Evolutionary conservation across 2,888 invertebrate species (phyloP), one percentile per base, ranked within the genome.

Genomic region (Sarcophaga carnaria): DNA sequence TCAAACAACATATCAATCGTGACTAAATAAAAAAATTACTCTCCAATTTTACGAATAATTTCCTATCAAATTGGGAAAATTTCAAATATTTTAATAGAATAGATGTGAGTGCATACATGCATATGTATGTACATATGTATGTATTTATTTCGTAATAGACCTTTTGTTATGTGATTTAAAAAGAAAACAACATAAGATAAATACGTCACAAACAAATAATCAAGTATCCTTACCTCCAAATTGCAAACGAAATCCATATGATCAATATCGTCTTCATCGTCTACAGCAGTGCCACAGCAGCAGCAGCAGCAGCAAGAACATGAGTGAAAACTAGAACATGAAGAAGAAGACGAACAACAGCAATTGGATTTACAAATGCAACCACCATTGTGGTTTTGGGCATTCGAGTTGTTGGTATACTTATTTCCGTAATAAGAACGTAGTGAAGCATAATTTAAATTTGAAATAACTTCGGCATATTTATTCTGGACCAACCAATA

Each of bases 401-500:
- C 54, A 74, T 74, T 76, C 49, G 49, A 37, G 63, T 62, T 83
- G 74, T 77, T 88, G 86, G 88, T 88, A 84, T 88, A 89, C 85
- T 90, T 89, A 91, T 92, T 91, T 91, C 90, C 92, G 90, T 92
- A 93, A 90, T 91, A 91, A 86, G 90, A 90, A 87, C 91, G 93
- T 83, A 94, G 89, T 75, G 90, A 90, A 89, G 91, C 90, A 91
- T 92, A 93, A 92, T 93, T 91, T 90, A 94, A 92, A 91, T 93
- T 93, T 88, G 93, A 92, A 91, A 93, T 92, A 91, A 93, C 93
- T 91, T 93, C 93, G 88, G 93, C 92, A 90, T 93, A 94, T 92
- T 93, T 94, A 92, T 93, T 93, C 90, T 93, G 93, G 89, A 94
- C 93, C 90, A 93, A 91, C 94, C 94, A 94, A 92, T 94, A 93